Percentiles rank a stretch among this genome's conserved stretches.
Evolutionary conservation across 2,113 vertebrate species (phyloP).

Genomic region (Brachyistius frenatus): DNA sequence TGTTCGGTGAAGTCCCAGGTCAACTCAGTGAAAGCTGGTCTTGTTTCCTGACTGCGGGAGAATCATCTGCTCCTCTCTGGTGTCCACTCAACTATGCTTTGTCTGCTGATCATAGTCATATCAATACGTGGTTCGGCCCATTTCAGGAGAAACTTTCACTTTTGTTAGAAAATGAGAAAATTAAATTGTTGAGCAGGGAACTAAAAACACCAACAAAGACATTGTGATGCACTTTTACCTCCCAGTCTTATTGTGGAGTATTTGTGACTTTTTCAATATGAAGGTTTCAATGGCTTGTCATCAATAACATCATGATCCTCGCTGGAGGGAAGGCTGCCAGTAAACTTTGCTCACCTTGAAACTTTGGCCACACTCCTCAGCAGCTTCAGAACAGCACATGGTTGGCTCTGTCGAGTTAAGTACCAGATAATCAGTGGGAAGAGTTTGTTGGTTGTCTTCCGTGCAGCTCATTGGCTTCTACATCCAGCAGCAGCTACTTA

Average conservation of each 20-base stretch:
- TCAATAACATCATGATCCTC: constrained; percentile 24
- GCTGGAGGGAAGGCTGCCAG: constrained; percentile 1
- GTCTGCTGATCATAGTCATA: background rate
- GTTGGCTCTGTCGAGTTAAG: constrained; percentile 70
- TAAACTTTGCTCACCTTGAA: constrained; percentile 34
- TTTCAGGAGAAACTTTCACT: background rate
- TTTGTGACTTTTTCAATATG: background rate
- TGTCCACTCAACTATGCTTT: constrained; percentile 13
- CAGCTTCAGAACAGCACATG: constrained; percentile 52
- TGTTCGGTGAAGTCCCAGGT: constrained; percentile 27
- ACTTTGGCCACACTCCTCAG: constrained; percentile 25
- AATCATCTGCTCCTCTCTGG: constrained; percentile 45
- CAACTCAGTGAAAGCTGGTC: constrained; percentile 8
- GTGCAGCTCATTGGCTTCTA: constrained; percentile 44
- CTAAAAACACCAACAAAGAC: background rate
- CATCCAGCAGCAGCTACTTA: constrained; percentile 61
- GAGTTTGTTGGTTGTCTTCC: constrained; percentile 50
- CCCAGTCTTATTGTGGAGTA: background rate
- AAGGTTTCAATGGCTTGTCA: constrained; percentile 5
- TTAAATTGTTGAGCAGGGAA: background rate
- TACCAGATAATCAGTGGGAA: constrained; percentile 81
- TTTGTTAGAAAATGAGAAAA: background rate
- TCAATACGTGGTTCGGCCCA: background rate
- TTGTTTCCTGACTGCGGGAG: constrained; percentile 31
- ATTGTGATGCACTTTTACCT: background rate